phyloP scores from a whole-genome alignment of 2,797 vertebrate species.

The Triplophysa bombifrons region DNA sequence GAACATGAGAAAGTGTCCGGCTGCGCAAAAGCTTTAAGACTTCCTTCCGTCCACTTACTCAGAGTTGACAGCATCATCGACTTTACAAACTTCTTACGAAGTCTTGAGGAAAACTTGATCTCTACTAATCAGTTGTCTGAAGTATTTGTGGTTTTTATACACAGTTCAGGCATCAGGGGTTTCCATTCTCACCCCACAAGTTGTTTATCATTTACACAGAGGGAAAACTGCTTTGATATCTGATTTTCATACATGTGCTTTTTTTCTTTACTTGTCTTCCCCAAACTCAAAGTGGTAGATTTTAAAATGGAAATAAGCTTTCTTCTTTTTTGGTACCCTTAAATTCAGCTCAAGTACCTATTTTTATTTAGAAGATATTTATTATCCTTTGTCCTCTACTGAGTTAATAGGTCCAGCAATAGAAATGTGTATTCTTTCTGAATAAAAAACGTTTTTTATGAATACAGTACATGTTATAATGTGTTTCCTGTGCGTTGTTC shows the following conservation, averaged over 20 bases:
- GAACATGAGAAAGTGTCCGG: constrained; percentile 43
- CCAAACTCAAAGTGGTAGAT: no score
- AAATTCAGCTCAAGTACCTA: no score
- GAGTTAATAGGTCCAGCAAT: no score
- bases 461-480: no score
- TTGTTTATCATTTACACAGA: neutral
- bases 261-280: neutral
- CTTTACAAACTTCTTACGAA: neutral
- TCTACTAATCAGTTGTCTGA: neutral
- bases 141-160: constrained; percentile 42
- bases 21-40: neutral
- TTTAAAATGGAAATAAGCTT: neutral
- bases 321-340: no score
- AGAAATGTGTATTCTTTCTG: no score
- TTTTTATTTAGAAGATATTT: no score
- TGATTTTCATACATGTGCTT: neutral
- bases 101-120: neutral
- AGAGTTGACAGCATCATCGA: neutral
- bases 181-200: constrained; percentile 28
- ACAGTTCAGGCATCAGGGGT: constrained; percentile 19
- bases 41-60: constrained; percentile 47
- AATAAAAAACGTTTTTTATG: no score
- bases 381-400: no score
- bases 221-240: neutral
- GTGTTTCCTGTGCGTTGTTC: no score